These are phyloP conservation scores for Strix aluco DNA, from an alignment of 2,113 vertebrate genomes.

Conservation along the genomic window DNA sequence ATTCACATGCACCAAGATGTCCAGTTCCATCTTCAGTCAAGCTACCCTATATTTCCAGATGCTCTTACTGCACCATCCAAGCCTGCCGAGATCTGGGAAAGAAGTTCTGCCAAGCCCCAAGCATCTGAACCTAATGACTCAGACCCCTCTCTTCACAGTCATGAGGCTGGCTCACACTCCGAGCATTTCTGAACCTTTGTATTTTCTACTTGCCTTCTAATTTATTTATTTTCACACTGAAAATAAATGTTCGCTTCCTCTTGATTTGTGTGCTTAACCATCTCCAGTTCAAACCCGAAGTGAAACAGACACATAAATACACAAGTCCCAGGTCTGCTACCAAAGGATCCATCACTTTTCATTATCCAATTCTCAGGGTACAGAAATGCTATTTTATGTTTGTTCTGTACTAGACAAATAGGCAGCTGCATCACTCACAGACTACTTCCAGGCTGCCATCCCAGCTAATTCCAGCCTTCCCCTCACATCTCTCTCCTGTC, in stretches of 20 bases:
- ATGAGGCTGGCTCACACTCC: background rate
- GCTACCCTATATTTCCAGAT: background rate
- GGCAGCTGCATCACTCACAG: constrained; percentile 14
- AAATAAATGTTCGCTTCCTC: constrained; percentile 7
- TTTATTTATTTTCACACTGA: constrained; percentile 26
- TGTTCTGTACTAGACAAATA: background rate
- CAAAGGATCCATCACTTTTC: constrained; percentile 2
- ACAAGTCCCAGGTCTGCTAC: background rate
- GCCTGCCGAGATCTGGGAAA: background rate
- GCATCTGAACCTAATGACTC: background rate
- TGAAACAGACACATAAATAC: constrained; percentile 3
- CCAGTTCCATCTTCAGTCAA: background rate
- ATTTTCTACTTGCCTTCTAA: constrained; percentile 2
- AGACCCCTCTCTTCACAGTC: background rate
- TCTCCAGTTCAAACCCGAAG: constrained; percentile 31
- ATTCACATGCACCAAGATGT: background rate
- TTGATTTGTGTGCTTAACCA: constrained; percentile 1
- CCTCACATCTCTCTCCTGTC: background rate
- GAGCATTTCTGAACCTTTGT: background rate
- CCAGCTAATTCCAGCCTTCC: background rate
- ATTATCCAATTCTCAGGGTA: background rate
- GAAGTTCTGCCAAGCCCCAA: constrained; percentile 7
- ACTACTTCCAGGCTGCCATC: background rate
- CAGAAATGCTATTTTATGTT: background rate
- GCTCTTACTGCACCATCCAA: background rate